Evolutionary conservation across 2,888 invertebrate genomes (phyloP), one percentile per base, ranked within the genome.

Genomic region (Phlogophora meticulosa): DNA sequence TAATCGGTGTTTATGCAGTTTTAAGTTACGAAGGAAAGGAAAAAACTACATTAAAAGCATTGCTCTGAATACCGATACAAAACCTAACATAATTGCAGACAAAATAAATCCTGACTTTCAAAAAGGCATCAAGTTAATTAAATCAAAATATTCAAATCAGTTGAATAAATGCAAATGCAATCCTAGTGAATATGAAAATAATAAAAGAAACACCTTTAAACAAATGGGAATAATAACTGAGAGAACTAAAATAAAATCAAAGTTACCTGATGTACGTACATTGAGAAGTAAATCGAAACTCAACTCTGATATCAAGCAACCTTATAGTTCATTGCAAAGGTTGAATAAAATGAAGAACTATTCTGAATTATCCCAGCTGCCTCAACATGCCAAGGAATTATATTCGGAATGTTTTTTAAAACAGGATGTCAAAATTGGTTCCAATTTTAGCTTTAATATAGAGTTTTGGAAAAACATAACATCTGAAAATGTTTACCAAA

Each of bases 361-460:
- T 38, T 43, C 72, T 22, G 68, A 43, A 45, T 43, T 56, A 13
- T 36, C 38, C 2, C 32, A 60, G 9, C 20, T 45, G 17, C 7
- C 78, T 43, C 34, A 40, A 57, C 9, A 34, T 20, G 13, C 0
- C 32, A 52, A 4, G 1, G 38, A 60, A 45, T 43, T 22, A 17
- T 38, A 42, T 46, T 42, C 51, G 1, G 13, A 53, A n/a, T 62
- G 28, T 20, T 40, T 51, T 22, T 24, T 62, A 1, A 62, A 52
- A 40, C 62, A 53, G 34, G 36, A 10, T 36, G n/a, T 48, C 5
- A 43, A 40, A 13, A n/a, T 72, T 1, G 48, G 48, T 24, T 77
- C 75, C 32, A 65, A 72, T 43, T 61, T 75, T 15, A 72, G 65
- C 48, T 77, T 72, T n/a, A 61, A 58, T 61, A 46, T 77, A 53